Conservation (phyloP, 2,888 invertebrate genomes). For the Ectemnius continuus region DNA sequence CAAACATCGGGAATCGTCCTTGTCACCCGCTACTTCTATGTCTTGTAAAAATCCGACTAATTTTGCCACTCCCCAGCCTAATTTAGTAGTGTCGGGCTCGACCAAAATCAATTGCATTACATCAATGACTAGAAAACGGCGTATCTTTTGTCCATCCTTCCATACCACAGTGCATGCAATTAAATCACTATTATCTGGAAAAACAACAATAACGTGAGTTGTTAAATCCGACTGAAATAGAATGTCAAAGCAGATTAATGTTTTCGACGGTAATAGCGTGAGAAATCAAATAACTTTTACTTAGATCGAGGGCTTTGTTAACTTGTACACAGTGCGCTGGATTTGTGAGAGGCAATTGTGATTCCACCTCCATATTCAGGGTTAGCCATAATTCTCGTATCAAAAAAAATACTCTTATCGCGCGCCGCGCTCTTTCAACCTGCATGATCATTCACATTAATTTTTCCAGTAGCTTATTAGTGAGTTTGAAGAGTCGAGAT, state of each 20-base stretch:
- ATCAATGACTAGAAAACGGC: constrained; percentile 98
- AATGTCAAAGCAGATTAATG: neutral
- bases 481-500: neutral
- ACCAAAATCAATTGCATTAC: constrained; percentile 96
- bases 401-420: constrained; percentile 95
- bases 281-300: constrained; percentile 80
- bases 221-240: neutral
- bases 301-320: constrained; percentile 96
- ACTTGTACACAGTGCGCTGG: constrained; percentile 93
- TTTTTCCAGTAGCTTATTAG: constrained; percentile 30
- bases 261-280: neutral
- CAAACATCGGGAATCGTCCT: constrained; percentile 96
- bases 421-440: constrained; percentile 92
- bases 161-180: constrained; percentile 96
- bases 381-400: constrained; percentile 89
- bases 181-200: constrained; percentile 95
- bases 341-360: constrained; percentile 93
- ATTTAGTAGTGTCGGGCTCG: constrained; percentile 95
- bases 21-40: constrained; percentile 95
- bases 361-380: constrained; percentile 90
- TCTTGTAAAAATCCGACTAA: constrained; percentile 97
- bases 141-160: constrained; percentile 92
- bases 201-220: neutral
- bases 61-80: constrained; percentile 99
- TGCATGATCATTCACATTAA: constrained; percentile 70